Evolutionary conservation across 2,113 vertebrate species (phyloP), one percentile per base, ranked within the genome.

Genomic region (Cephalophus harveyi): DNA sequence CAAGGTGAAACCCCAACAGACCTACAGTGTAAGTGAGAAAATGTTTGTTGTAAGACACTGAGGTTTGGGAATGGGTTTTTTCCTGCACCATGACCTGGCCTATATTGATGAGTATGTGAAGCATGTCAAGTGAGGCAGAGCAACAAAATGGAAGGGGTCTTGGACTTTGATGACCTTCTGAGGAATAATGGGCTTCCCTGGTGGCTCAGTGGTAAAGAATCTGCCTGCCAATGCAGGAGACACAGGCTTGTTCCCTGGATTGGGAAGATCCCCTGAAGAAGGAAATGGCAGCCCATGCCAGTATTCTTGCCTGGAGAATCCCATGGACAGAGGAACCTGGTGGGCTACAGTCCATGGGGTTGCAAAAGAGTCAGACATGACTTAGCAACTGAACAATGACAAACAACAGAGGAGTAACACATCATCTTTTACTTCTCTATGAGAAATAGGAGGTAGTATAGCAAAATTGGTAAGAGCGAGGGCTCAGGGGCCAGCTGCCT

Each of bases 351-450:
- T 71, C 64, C n/a, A 36, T 71, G 64, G 67, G n/a, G 5, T 36
- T 0, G 0, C 67, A 23, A 71, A 36, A 71, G 64, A 67, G 19
- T 40, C 67, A 71, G 67, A 71, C 67, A 71, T 0, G 0, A 40
- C 19, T 71, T 40, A 40, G 67, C 67, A 71, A 40, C 2, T 71
- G 67, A 40, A 23, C 19, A 40, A 40, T 9, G 23, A 40, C 67
- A 71, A 71, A 23, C n/a, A 71, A 71, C 67, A 71, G 67, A 40
- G 67, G 10, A 71, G 19, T 12, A 40, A 71, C n/a, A 71, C n/a
- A 71, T 23, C n/a, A 71, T 40, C 36, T 71, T 71, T 71, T 6
- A 71, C 19, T 40, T 71, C 19, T 71, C 1, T 40, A 6, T 71
- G n/a, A 71, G 67, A 40, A 40, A 71, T 12, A 71, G n/a, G 67